These are phyloP conservation scores for Tautogolabrus adspersus DNA, from an alignment of 2,113 vertebrate species.

Conservation along the genomic window DNA sequence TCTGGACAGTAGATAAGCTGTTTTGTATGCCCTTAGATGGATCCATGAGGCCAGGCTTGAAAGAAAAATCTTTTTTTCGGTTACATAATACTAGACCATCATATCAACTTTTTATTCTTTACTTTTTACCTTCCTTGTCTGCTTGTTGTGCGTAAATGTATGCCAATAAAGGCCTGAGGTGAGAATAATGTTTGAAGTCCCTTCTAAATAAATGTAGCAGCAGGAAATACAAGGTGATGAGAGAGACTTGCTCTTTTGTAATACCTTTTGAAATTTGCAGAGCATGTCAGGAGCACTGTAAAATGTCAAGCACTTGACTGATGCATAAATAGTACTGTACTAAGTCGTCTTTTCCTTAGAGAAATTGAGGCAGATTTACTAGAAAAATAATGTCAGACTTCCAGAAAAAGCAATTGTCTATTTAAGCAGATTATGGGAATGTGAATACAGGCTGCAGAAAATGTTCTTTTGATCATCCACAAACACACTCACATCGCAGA, in stretches of 20 bases:
- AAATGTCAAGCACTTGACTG: neutral
- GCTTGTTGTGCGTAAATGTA: neutral
- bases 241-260: neutral
- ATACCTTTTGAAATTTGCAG: conserved; percentile 3
- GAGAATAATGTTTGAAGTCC: neutral
- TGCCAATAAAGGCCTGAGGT: neutral
- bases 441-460: neutral
- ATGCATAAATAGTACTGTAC: neutral
- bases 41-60: conserved; percentile 20
- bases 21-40: neutral
- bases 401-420: neutral
- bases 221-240: neutral
- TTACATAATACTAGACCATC: neutral
- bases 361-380: neutral
- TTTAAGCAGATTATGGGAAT: conserved; percentile 3
- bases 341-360: conserved; percentile 1
- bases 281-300: neutral
- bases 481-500: no score
- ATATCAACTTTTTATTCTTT: conserved; percentile 1
- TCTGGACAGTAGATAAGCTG: neutral
- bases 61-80: conserved; percentile 11
- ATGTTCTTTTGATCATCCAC: neutral
- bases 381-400: neutral
- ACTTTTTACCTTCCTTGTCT: neutral
- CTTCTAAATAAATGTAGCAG: conserved; percentile 16